phyloP scores from a whole-genome alignment of 2,888 invertebrate genomes.

The Hydraecia micacea region DNA sequence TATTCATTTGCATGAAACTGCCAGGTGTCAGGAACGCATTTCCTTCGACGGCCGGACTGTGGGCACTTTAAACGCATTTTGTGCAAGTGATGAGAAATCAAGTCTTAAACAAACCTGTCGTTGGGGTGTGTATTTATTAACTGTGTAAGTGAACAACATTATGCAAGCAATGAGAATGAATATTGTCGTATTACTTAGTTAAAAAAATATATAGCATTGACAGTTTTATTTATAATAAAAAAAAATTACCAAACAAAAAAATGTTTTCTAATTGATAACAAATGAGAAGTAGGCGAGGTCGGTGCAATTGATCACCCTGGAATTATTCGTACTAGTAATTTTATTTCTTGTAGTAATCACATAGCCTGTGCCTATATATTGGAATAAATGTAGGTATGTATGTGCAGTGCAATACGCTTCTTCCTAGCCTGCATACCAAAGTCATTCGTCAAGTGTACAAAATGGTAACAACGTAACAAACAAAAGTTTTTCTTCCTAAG shows the following conservation, averaged over 20 bases:
- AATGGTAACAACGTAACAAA: slow-evolving; percentile 11
- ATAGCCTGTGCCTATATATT: neutral
- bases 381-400: neutral
- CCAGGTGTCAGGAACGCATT: neutral
- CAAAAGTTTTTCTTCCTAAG: slow-evolving; percentile 3
- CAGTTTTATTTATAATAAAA: neutral
- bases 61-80: neutral
- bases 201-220: neutral
- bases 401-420: neutral
- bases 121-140: neutral
- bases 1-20: neutral
- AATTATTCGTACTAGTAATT: neutral
- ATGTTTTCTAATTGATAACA: neutral
- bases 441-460: slow-evolving; percentile 18
- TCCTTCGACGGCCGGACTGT: neutral
- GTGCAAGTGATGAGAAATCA: neutral
- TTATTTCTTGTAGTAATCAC: neutral
- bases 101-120: neutral
- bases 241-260: neutral
- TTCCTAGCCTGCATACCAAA: neutral
- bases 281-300: neutral
- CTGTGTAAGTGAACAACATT: neutral
- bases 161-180: neutral
- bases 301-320: neutral
- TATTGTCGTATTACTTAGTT: neutral